Base-by-base conservation (phyloP, 92 coral and sea anemone genomes). In the Isaurus tuberculatus region DNA sequence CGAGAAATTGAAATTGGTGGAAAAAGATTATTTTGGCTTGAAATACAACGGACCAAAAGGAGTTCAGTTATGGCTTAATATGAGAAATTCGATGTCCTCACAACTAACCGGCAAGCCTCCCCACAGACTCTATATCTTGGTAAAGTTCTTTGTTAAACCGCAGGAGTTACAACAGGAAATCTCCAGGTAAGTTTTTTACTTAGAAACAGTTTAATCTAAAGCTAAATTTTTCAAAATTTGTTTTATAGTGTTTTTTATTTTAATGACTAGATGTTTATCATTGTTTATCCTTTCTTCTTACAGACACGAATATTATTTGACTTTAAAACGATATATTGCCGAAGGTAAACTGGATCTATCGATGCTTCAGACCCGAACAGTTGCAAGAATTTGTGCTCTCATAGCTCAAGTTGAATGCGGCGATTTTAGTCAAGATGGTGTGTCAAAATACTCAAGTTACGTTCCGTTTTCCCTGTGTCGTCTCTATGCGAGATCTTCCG, bases 131-230 rank as follows among this genome's bases (percentile, higher is more conserved):
- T 94, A 92, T 88, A 91, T 96, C 79, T 86, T 93, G 55, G 99
- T 96, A 31, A 96, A 96, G 90, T 96, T 92, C 75, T 96, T 96
- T 88, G 99, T 96, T 20, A 96, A 91, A 61, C 99, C 99, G 69
- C 99, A 96, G 81, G 99, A 96, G 85, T 84, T 96, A 65, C 99
- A 96, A 85, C 99, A 96, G 91, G 98, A 94, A 96, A 88, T 96
- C 43, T 91, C 99, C 69, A 92, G 99, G 99, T 96, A 79, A 85
- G 92, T 66, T 67, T 36, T 88, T 72, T 73, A 28, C 27, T 29
- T 2, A 77, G 10, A 72, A n/a, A 25, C 22, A 4, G 51, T 58
- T 36, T 19, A 77, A 77, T 14, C 19, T 32, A 48, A 34, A 32
- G 36, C 19, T 63, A 26, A 22, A 8, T 22, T 7, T 34, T 32